Percentiles rank a stretch among this genome's conserved stretches.
These are phyloP conservation scores for Rhodeus uyekii DNA, from an alignment of 2,797 vertebrate genomes.

Conservation along the genomic window DNA sequence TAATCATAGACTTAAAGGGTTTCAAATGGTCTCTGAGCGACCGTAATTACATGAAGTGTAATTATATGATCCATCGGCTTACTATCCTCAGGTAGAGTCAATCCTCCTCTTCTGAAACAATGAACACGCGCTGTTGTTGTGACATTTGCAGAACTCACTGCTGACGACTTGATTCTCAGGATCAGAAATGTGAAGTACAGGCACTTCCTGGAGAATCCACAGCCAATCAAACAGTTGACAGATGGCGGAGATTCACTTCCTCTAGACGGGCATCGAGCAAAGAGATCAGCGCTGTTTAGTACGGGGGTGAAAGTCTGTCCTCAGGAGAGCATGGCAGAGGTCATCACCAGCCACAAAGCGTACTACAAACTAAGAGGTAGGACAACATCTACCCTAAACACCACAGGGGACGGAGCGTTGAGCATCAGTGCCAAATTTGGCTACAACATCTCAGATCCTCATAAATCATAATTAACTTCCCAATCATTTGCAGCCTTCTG, in stretches of 20 bases:
- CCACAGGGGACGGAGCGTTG: constrained; percentile 9
- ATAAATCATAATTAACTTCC: constrained; percentile 50
- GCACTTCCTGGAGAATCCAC: constrained; percentile 75
- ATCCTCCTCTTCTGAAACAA: constrained; percentile 16
- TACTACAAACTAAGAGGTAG: constrained; percentile 92
- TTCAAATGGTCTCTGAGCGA: constrained; percentile 18
- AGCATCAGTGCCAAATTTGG: constrained; percentile 41
- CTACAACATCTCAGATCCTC: constrained; percentile 23
- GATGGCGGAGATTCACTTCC: constrained; percentile 73
- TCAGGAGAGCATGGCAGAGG: constrained; percentile 86
- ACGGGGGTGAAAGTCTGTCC: constrained; percentile 90
- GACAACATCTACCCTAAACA: constrained; percentile 29
- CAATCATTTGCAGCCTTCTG: constrained; percentile 41
- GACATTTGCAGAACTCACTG: constrained; percentile 69
- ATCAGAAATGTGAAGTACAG: constrained; percentile 77
- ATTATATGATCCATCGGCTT: constrained; percentile 11
- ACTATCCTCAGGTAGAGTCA: constrained; percentile 6
- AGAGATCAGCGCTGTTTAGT: constrained; percentile 82
- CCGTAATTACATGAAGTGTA: constrained; percentile 27
- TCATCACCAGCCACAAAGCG: constrained; percentile 86
- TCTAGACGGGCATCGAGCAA: constrained; percentile 77
- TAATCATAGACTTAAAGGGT: constrained; percentile 41
- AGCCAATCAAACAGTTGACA: constrained; percentile 71
- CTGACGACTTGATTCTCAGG: constrained; percentile 70
- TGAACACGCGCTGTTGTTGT: constrained; percentile 17